A percentile compares a stretch with the other conserved stretches of the same genome.
Conservation (phyloP, 1,140 invertebrate species). For the Drusus annulatus region DNA sequence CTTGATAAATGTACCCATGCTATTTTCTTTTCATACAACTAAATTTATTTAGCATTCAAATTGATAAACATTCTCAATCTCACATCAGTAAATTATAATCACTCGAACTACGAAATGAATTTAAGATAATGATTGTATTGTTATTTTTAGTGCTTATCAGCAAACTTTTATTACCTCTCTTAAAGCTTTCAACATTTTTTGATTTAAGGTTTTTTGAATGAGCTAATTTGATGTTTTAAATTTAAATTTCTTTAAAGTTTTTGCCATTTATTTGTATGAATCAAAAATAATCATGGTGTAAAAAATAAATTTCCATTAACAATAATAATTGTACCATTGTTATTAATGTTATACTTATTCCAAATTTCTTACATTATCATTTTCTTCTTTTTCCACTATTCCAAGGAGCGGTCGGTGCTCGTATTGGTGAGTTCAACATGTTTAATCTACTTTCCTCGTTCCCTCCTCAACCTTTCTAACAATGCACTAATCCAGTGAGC, state of each 20-base stretch:
- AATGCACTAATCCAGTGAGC: conserved; percentile 47
- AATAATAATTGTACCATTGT: neutral
- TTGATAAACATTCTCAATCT: no score
- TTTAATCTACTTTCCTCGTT: conserved; percentile 38
- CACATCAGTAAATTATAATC: no score
- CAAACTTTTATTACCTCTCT: no score
- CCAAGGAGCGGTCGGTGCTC: conserved; percentile 70
- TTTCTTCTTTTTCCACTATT: conserved; percentile 63
- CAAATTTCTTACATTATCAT: conserved; percentile 56
- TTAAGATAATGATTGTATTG: no score
- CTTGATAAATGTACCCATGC: neutral
- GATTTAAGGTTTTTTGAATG: no score
- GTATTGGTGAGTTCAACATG: conserved; percentile 68
- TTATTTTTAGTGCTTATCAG: no score
- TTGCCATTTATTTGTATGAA: neutral
- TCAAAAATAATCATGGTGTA: conserved; percentile 19
- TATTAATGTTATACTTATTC: conserved; percentile 43
- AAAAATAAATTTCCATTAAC: conserved; percentile 32
- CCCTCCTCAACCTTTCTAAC: conserved; percentile 47
- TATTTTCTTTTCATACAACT: neutral
- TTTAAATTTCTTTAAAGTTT: no score
- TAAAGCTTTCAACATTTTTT: no score
- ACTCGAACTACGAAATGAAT: no score
- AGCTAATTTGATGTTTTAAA: no score
- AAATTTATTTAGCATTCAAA: no score